Evolutionary conservation across 2,888 invertebrate genomes (phyloP).

Genomic region (Chymomyza procnemis): DNA sequence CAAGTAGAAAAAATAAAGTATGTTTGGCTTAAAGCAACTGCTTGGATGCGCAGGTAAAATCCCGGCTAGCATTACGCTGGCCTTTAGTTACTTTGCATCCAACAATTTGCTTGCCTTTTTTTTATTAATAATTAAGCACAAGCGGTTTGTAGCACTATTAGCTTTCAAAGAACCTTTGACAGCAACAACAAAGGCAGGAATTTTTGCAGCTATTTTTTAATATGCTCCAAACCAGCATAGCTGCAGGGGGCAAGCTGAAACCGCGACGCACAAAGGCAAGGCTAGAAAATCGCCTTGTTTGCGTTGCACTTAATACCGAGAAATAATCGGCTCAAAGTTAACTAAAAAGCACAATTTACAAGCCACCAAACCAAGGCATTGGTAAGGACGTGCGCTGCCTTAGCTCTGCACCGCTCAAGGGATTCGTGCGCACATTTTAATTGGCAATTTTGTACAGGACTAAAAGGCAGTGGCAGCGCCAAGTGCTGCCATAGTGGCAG

Average conservation of each 20-base stretch:
- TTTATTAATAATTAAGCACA: conserved; percentile 3
- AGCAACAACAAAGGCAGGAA: neutral
- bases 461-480: conserved; percentile 43
- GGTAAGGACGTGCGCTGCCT: neutral
- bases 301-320: conserved; percentile 52
- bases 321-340: conserved; percentile 67
- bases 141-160: conserved; percentile 5
- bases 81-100: neutral
- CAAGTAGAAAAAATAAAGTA: conserved; percentile 25
- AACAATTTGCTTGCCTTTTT: neutral
- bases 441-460: conserved; percentile 61
- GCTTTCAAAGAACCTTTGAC: neutral
- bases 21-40: conserved; percentile 24
- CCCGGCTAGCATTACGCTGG: neutral
- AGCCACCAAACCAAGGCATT: neutral
- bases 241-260: neutral
- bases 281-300: conserved; percentile 52
- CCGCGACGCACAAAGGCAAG: conserved; percentile 9
- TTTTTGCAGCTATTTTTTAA: conserved; percentile 5
- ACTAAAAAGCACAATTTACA: conserved; percentile 44
- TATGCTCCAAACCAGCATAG: neutral
- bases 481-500: neutral
- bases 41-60: conserved; percentile 13
- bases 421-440: conserved; percentile 58
- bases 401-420: conserved; percentile 14